Base-by-base conservation (phyloP, 2,888 invertebrate genomes). In the Idaea straminata region DNA sequence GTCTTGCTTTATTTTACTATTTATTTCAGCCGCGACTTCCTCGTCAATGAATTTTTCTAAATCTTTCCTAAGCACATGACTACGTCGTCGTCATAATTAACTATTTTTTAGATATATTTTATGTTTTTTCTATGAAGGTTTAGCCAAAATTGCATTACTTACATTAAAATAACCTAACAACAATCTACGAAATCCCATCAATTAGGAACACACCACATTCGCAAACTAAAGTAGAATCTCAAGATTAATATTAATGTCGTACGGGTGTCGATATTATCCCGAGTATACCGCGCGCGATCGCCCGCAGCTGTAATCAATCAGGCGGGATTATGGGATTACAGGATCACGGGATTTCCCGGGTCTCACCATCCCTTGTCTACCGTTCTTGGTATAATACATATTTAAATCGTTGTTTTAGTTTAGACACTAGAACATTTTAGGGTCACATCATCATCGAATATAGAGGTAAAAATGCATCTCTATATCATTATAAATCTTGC, bases 291-390 rank as follows among this genome's bases (percentile, higher is more conserved):
- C 13, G 13, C 4, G 47, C 67, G 47, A 25, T 64, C 57, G 68
- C 77, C 80, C 82, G 79, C 79, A 74, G 79, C 77, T 64, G 74
- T 75, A 79, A 83, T 83, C 83, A 82, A 82, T 82, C 83, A 81
- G 78, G 25, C 61, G 69, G 75, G 73, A 76, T 77, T 75, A 74
- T 65, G 69, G 75, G 73, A 76, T 77, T 75, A 74, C 66, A 69
- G 69, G 62, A 61, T 67, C 58, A 16, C 57, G 60, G 62, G 57
- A 61, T 36, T 59, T 59, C 61, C 35, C 57, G 61, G 47, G 10
- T 47, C 7, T 13, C 47, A 47, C 47, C 7, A 4, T 13, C 47
- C 13, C 13, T 4, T 47, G 7, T 47, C 47, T 47, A 47, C 47
- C 13, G 13, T 10, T 47, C 47, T 7, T 13, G 47, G 47, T 47